Evolutionary conservation across 1,140 invertebrate species (phyloP).

Genomic region (Gryllus bimaculatus): DNA sequence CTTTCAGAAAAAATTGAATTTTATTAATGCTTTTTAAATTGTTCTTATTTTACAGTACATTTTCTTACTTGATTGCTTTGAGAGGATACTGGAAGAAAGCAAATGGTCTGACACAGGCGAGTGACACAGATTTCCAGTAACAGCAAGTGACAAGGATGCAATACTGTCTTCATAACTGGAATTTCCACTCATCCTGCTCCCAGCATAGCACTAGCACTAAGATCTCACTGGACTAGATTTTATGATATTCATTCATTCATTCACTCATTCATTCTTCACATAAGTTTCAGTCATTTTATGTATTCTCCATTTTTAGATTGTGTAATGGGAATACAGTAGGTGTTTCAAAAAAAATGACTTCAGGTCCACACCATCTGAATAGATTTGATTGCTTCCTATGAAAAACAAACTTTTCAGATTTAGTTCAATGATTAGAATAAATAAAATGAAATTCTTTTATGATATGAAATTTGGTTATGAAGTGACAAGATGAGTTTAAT

Average conservation of each 20-base stretch:
- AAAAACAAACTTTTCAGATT: not conserved
- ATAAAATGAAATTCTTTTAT: not conserved
- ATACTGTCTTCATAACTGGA: not conserved
- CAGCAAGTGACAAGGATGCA: not conserved
- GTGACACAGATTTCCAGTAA: conserved; percentile 33
- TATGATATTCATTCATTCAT: not conserved
- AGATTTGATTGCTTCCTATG: not conserved
- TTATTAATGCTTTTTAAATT: conserved; percentile 17
- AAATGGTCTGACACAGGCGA: conserved; percentile 71
- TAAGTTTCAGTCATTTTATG: not conserved
- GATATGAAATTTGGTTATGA: not conserved
- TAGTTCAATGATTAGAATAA: not conserved
- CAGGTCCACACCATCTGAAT: not conserved
- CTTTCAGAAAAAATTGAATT: not conserved
- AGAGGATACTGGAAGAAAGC: conserved; percentile 82
- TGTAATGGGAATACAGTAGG: not conserved
- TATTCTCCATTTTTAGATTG: not conserved
- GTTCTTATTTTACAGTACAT: conserved; percentile 62
- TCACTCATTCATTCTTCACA: not conserved
- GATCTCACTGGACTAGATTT: not conserved
- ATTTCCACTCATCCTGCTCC: not conserved
- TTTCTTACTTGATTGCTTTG: conserved; percentile 89
- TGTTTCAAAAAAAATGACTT: not conserved
- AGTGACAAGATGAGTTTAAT: not conserved
- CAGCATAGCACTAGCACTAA: not conserved